Conservation (phyloP, 2,113 vertebrate genomes). For the Cyanoramphus novaezelandiae region DNA sequence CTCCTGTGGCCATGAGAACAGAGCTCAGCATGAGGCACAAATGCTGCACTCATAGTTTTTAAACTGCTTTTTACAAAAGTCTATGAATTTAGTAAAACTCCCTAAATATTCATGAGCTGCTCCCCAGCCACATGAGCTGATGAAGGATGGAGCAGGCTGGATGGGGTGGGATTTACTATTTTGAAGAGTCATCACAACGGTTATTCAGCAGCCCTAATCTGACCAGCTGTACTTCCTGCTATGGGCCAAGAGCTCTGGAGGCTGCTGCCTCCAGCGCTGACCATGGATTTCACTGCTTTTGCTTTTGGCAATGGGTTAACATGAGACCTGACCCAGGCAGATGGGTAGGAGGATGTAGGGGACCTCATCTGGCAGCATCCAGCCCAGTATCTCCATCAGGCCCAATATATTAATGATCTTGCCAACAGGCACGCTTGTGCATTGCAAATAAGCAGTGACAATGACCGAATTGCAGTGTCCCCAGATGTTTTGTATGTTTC, state of each 20-base stretch:
- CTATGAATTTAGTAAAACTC: neutral
- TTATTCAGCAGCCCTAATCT: neutral
- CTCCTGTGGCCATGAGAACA: neutral
- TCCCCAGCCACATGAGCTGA: neutral
- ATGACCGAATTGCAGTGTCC: neutral
- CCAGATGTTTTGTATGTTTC: slow-evolving; percentile 57
- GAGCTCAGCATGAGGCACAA: rapidly evolving
- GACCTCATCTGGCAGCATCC: neutral
- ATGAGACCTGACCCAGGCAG: neutral
- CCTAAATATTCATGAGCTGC: neutral
- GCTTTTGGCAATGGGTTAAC: neutral
- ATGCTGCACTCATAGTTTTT: neutral
- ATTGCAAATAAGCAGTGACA: neutral
- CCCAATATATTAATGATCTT: neutral
- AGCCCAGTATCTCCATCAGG: neutral
- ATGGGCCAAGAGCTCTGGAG: neutral
- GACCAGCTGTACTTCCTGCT: slow-evolving; percentile 25
- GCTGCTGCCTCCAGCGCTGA: neutral
- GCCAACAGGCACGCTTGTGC: neutral
- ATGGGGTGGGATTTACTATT: neutral
- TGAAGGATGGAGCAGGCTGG: neutral
- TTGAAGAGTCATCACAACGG: neutral
- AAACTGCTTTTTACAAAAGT: neutral
- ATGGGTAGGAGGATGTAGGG: neutral
- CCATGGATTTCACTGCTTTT: neutral